Conservation (phyloP, 2,888 invertebrate species). For the Drosophila helvetica region DNA sequence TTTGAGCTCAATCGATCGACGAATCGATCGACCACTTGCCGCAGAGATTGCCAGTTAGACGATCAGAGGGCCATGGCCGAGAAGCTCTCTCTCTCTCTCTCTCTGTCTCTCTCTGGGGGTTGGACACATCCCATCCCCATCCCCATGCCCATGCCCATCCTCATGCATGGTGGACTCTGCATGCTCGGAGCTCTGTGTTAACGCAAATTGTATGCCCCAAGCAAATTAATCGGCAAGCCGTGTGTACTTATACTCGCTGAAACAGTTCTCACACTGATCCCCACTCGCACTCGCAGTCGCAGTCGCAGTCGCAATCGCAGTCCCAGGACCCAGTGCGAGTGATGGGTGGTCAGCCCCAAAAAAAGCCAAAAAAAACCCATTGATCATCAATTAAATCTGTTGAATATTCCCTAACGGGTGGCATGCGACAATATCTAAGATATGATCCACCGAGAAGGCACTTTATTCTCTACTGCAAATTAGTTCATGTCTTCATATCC, state of each 20-base stretch:
- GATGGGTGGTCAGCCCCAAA: not conserved
- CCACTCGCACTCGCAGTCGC: not conserved
- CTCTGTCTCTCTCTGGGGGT: not conserved
- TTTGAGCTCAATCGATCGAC: not conserved
- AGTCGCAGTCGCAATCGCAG: no score
- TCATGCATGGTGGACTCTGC: no score
- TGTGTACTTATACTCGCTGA: not conserved
- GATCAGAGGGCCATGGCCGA: not conserved
- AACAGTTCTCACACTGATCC: conserved; percentile 1
- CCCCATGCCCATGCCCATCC: not conserved
- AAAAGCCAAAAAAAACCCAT: not conserved
- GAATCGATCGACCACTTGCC: not conserved
- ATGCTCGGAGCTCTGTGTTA: conserved; percentile 14
- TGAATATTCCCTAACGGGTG: not conserved
- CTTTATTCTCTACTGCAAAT: no score
- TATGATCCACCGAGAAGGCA: no score
- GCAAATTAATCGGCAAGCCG: not conserved
- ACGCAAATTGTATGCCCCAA: conserved; percentile 19
- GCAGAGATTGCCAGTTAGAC: not conserved
- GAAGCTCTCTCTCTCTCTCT: not conserved
- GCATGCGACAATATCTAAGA: not conserved
- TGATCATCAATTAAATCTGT: not conserved
- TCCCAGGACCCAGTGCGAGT: not conserved
- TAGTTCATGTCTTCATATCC: not conserved
- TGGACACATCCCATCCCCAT: not conserved